A percentile compares a stretch with the other conserved stretches of the same genome.
phyloP scores from a whole-genome alignment of 2,113 vertebrate species.

The Callipepla squamata region DNA sequence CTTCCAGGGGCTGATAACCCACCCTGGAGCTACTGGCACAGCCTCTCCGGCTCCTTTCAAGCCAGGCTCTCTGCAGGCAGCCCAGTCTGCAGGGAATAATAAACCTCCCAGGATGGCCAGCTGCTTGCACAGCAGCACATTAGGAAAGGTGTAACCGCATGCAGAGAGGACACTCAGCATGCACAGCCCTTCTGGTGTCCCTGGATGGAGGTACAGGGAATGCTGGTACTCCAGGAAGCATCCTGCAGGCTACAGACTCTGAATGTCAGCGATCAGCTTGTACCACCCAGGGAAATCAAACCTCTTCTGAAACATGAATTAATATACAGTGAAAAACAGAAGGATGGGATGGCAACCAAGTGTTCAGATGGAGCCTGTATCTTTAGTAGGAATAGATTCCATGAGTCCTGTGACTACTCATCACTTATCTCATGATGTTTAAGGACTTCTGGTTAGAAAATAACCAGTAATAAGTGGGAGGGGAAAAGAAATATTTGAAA shows the following conservation, averaged over 20 bases:
- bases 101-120: background rate
- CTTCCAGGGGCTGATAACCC: conserved; percentile 44
- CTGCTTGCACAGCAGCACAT: rapidly evolving
- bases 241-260: background rate
- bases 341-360: background rate
- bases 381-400: background rate
- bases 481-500: background rate
- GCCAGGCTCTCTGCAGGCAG: background rate
- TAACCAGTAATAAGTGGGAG: background rate
- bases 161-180: background rate
- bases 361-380: background rate
- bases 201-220: background rate
- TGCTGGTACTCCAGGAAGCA: background rate
- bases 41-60: background rate
- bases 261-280: background rate
- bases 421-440: background rate
- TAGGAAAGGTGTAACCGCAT: rapidly evolving
- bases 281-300: background rate
- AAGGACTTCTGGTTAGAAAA: background rate
- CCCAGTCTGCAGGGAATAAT: rapidly evolving
- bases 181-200: background rate
- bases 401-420: background rate
- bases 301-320: background rate
- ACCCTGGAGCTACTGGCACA: conserved; percentile 31
- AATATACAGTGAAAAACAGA: background rate